Evolutionary conservation across 2,888 invertebrate species (phyloP).

Genomic region (Eupithecia dodoneata): DNA sequence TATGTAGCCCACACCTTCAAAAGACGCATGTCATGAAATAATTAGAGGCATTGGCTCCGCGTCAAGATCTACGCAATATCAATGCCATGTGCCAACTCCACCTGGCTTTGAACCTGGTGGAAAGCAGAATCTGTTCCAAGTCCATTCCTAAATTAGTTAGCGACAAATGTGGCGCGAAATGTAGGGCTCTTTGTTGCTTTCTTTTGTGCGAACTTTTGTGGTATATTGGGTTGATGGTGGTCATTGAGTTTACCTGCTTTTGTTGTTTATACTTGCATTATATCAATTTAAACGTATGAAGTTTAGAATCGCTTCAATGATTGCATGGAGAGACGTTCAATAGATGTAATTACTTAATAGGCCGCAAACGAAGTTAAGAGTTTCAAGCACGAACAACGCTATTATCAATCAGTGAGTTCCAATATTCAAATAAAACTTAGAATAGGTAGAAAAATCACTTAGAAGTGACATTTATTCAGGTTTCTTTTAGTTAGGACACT

Average conservation of each 20-base stretch:
- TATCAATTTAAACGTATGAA: not conserved
- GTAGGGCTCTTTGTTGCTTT: not conserved
- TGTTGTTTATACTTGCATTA: not conserved
- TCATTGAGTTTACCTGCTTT: not conserved
- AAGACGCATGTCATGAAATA: not conserved
- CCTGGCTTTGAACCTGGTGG: conserved; percentile 14
- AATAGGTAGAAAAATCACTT: not conserved
- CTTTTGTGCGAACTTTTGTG: not conserved
- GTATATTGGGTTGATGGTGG: not conserved
- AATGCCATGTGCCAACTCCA: conserved; percentile 16
- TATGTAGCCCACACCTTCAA: not conserved
- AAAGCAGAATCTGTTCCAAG: conserved; percentile 13
- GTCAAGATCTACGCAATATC: conserved; percentile 13
- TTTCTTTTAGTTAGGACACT: not conserved
- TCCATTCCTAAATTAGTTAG: conserved; percentile 5
- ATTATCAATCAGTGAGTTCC: too few species aligned
- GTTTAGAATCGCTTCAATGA: not conserved
- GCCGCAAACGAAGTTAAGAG: too few species aligned
- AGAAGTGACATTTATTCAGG: not conserved
- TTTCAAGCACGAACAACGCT: too few species aligned
- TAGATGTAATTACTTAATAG: too few species aligned
- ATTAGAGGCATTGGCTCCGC: conserved; percentile 3
- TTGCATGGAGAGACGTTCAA: not conserved
- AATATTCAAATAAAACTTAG: too few species aligned
- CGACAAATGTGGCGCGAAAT: conserved; percentile 5